Conservation (phyloP, 2,113 vertebrate genomes). For the Archocentrus centrarchus region DNA sequence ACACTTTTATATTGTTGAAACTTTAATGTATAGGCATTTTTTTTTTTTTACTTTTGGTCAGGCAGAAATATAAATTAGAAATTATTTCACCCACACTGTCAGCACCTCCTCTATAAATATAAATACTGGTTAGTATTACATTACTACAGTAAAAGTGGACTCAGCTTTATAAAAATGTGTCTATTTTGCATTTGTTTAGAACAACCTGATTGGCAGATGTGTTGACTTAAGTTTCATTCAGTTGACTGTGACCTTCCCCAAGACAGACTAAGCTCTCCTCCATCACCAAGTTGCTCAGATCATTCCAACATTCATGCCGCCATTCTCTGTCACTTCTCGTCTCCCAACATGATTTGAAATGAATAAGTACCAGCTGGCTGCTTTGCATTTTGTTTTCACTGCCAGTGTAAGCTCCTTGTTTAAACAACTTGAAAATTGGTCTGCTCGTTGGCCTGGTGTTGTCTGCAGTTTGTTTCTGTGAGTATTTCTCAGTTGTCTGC, state of each 20-base stretch:
- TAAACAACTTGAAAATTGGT: conserved; percentile 55
- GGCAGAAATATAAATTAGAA: not conserved
- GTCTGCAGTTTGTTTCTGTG: conserved; percentile 57
- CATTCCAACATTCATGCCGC: conserved; percentile 3
- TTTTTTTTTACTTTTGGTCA: not conserved
- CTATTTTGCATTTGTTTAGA: not conserved
- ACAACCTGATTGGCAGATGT: not conserved
- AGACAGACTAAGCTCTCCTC: not conserved
- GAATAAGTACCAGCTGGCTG: conserved; percentile 50
- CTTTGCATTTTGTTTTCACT: conserved; percentile 62
- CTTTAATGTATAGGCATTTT: not conserved
- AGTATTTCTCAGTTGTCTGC: conserved; percentile 53
- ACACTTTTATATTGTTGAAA: not conserved
- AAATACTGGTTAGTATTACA: not conserved
- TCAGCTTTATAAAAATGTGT: not conserved
- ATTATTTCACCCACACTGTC: not conserved
- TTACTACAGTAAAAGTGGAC: not conserved
- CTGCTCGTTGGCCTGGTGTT: conserved; percentile 40
- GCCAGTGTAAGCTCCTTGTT: conserved; percentile 56
- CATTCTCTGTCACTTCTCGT: conserved; percentile 41
- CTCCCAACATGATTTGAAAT: conserved; percentile 46
- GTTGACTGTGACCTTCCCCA: not conserved
- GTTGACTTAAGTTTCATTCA: not conserved
- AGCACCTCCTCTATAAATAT: not conserved
- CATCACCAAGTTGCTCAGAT: conserved; percentile 32